Percentiles rank a stretch among this genome's conserved stretches.
These are phyloP conservation scores for Neomicropteryx cornuta DNA, from an alignment of 1,140 invertebrate species.

Conservation along the genomic window DNA sequence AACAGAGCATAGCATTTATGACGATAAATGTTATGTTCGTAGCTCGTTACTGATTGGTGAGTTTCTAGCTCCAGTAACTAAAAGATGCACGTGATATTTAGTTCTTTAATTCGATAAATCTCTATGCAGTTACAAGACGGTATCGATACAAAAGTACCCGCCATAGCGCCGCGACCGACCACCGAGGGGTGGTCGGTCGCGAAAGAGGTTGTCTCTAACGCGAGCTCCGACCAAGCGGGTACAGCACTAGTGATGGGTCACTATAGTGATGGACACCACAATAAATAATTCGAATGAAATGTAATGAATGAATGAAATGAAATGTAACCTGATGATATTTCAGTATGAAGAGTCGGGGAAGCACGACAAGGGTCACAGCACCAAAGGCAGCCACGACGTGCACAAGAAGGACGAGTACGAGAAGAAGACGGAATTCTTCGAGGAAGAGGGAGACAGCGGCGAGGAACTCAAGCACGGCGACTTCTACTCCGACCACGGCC, in stretches of 20 bases:
- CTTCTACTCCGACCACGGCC: constrained; percentile 42
- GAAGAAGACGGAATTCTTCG: constrained; percentile 61
- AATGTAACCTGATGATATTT: constrained; percentile 2
- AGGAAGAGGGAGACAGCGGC: constrained; percentile 53
- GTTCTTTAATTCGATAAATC: background rate
- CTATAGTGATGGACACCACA: background rate
- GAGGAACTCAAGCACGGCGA: constrained; percentile 53
- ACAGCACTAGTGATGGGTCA: too few species aligned
- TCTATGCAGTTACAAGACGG: background rate
- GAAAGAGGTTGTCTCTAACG: too few species aligned
- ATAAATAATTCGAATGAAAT: background rate
- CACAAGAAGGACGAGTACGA: constrained; percentile 65
- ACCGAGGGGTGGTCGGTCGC: too few species aligned
- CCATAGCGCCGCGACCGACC: too few species aligned
- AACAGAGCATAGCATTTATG: too few species aligned
- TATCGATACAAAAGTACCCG: too few species aligned
- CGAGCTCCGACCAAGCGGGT: too few species aligned
- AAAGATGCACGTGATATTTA: too few species aligned
- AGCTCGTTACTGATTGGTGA: too few species aligned
- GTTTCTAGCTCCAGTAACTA: too few species aligned
- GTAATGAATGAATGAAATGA: background rate
- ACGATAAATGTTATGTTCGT: too few species aligned
- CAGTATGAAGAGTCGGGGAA: constrained; percentile 52
- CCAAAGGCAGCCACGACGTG: constrained; percentile 58
- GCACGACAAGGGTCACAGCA: constrained; percentile 58